phyloP scores from a whole-genome alignment of 2,113 vertebrate genomes.

The Lasiurus borealis region DNA sequence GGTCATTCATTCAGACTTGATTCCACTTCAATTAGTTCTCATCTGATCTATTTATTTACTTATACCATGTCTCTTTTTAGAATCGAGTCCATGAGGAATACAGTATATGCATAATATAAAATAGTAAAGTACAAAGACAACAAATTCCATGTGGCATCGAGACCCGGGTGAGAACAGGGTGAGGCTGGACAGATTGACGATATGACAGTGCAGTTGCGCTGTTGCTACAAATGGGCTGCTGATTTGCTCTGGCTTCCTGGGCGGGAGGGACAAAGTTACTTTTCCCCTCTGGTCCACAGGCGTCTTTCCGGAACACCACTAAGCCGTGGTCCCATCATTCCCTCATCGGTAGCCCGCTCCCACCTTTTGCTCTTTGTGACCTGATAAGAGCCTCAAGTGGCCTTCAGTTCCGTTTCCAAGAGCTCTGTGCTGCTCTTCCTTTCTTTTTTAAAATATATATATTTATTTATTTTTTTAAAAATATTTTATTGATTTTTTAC shows the following conservation, averaged over 20 bases:
- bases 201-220: background rate
- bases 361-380: background rate
- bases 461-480: too few species aligned
- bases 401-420: background rate
- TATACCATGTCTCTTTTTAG: background rate
- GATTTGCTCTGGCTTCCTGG: background rate
- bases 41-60: background rate
- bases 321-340: accelerated
- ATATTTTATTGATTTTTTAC: too few species aligned
- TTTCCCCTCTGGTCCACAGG: background rate
- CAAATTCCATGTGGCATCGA: background rate
- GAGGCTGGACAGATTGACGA: background rate
- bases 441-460: too few species aligned
- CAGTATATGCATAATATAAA: background rate
- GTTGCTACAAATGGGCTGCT: background rate
- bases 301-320: background rate
- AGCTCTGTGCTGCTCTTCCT: background rate
- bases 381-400: background rate
- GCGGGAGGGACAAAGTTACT: background rate
- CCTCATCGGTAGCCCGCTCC: background rate
- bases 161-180: background rate
- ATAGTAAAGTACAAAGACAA: background rate
- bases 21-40: background rate
- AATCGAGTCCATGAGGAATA: background rate
- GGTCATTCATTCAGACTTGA: background rate